Evolutionary conservation across 2,113 vertebrate genomes (phyloP).

Genomic region (human (Homo sapiens)): DNA sequence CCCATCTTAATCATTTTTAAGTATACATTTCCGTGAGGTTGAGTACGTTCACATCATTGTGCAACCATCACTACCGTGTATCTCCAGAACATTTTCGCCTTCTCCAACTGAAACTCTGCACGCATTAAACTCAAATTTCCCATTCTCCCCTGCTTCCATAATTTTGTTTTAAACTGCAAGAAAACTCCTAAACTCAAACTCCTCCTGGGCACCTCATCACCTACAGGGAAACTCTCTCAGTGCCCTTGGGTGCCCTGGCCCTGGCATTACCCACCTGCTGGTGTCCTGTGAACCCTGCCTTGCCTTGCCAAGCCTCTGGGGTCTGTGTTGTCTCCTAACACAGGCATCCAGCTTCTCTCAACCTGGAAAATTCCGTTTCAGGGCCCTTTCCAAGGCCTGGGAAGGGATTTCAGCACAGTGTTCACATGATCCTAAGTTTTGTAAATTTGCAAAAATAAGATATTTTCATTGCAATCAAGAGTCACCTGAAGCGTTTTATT

Average conservation of each 20-base stretch:
- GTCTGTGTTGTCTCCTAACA: background rate
- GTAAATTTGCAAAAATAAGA: background rate
- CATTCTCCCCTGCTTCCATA: background rate
- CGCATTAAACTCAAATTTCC: background rate
- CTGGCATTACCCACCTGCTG: background rate
- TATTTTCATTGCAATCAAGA: too few species aligned
- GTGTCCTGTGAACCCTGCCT: background rate
- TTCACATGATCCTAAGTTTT: background rate
- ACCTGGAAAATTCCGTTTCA: background rate
- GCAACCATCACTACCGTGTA: background rate
- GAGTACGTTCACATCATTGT: background rate
- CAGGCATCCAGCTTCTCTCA: background rate
- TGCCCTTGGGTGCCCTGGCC: background rate
- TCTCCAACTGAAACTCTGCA: background rate
- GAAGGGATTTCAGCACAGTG: background rate
- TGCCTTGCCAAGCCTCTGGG: background rate
- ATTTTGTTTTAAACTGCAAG: background rate
- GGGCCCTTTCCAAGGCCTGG: background rate
- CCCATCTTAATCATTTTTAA: background rate
- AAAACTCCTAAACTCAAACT: background rate
- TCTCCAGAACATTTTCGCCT: background rate
- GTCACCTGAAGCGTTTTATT: background rate
- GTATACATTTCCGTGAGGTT: background rate
- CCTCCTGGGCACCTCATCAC: background rate
- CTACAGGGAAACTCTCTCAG: background rate